A percentile compares a stretch with the other conserved stretches of the same genome.
phyloP scores from a whole-genome alignment of 2,888 invertebrate genomes.

The Osedax frankpressi region DNA sequence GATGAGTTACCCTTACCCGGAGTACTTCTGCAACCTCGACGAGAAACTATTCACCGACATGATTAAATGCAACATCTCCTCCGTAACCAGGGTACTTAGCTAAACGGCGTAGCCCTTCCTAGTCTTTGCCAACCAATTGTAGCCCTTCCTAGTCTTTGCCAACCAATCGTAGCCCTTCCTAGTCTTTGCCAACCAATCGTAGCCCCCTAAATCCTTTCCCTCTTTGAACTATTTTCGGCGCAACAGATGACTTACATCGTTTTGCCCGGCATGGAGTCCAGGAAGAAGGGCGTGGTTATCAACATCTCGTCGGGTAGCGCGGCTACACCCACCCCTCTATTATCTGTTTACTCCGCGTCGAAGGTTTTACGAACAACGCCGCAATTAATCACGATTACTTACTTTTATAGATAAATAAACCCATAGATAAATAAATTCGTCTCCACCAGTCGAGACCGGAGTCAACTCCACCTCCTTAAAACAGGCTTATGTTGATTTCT shows the following conservation, averaged over 20 bases:
- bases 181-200: too few species aligned
- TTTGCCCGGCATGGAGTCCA: conserved; percentile 56
- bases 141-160: too few species aligned
- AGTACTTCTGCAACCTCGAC: conserved; percentile 48
- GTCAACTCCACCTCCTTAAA: neutral
- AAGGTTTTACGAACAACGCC: conserved; percentile 54
- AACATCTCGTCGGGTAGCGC: conserved; percentile 77
- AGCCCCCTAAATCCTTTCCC: too few species aligned
- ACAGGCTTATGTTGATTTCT: conserved; percentile 39
- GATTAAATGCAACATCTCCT: neutral
- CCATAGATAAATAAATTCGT: too few species aligned
- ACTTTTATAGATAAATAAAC: too few species aligned
- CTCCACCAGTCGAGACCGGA: too few species aligned
- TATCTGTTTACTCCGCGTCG: conserved; percentile 73
- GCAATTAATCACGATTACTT: too few species aligned
- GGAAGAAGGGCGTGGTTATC: conserved; percentile 64
- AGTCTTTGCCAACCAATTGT: too few species aligned
- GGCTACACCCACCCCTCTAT: conserved; percentile 64
- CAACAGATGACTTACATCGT: conserved; percentile 72
- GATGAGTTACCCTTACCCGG: conserved; percentile 69
- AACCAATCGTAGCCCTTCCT: too few species aligned
- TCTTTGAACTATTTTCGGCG: too few species aligned
- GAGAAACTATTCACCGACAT: conserved; percentile 26
- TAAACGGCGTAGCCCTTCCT: too few species aligned
- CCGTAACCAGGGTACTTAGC: neutral